Evolutionary conservation across 2,113 vertebrate species (phyloP), one percentile per base, ranked within the genome.

Genomic region (Cephalopholis sonnerati): DNA sequence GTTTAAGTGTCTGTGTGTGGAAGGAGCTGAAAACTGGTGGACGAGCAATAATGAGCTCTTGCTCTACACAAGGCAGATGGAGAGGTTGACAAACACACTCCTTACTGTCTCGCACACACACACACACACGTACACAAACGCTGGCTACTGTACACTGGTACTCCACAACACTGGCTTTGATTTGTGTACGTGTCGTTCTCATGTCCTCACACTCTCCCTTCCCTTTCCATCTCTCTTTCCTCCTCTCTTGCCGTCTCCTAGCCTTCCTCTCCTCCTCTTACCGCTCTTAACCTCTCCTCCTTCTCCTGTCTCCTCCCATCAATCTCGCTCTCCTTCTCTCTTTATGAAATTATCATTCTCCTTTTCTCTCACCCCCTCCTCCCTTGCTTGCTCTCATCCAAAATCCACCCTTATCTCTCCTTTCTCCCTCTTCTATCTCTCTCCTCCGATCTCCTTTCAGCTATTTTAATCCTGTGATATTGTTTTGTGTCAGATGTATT

Each of bases 21-120:
- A 86, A 84, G 83, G 71, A 87, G 84, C 85, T 82, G 86, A 91
- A 87, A 90, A 83, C 76, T 89, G 88, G 89, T 87, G 88, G 84
- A 89, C 87, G 83, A 74, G 93, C 93, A 93, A 83, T 93, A 93
- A 94, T 92, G 94, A 95, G 92, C 81, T 85, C 88, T 87, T 88
- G 65, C 79, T 84, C 85, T 83, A 91, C 91, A 91, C 89, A 24
- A 88, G 86, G 90, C 86, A 91, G 89, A 93, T 93, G 88, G 92
- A 89, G 90, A 92, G 88, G 89, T 90, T 93, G 90, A 93, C 91
- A 94, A 88, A 89, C 89, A 86, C 88, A 78, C 79, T 79, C 53
- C 82, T 86, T 3, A 3, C 24, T 70, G 66, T 81, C 78, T 57
- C 46, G 64, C 75, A 65, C 76, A 58, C 81, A 81, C 74, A 64